Evolutionary conservation across 2,888 invertebrate genomes (phyloP).

Genomic region (Harmothoe impar): DNA sequence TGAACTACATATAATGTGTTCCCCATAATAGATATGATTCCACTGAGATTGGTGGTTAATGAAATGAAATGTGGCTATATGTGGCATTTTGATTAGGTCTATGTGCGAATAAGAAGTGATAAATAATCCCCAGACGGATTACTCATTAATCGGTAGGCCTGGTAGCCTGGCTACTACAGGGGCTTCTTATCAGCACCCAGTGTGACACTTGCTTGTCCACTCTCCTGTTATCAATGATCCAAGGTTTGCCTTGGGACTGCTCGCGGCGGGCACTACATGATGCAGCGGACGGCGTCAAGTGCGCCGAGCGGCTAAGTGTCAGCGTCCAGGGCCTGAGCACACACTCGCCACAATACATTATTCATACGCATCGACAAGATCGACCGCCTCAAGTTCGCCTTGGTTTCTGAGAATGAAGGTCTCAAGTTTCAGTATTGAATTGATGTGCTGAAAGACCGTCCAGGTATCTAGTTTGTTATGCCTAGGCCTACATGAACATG

Average conservation of each 20-base stretch:
- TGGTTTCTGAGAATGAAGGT: slow-evolving; percentile 29
- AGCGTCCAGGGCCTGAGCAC: slow-evolving; percentile 45
- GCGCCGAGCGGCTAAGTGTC: slow-evolving; percentile 32
- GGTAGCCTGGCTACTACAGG: slow-evolving; percentile 7
- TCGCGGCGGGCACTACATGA: slow-evolving; percentile 29
- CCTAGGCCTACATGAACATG: neutral
- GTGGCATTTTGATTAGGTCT: too few relatives aligned
- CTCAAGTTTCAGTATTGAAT: slow-evolving; percentile 46
- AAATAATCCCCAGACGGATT: neutral
- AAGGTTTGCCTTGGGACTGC: slow-evolving; percentile 2
- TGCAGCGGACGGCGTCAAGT: slow-evolving; percentile 54
- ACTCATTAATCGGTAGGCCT: neutral
- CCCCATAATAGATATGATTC: too few relatives aligned
- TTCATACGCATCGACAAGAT: slow-evolving; percentile 44
- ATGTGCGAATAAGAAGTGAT: neutral
- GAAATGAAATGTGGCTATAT: too few relatives aligned
- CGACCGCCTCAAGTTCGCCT: neutral
- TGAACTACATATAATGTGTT: too few relatives aligned
- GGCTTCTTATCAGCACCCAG: slow-evolving; percentile 9
- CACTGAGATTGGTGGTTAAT: too few relatives aligned
- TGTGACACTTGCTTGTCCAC: slow-evolving; percentile 41
- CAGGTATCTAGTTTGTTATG: neutral
- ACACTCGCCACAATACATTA: slow-evolving; percentile 44
- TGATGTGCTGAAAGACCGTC: neutral
- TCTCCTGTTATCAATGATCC: slow-evolving; percentile 41